Evolutionary conservation across 2,797 vertebrate species (phyloP), one percentile per base, ranked within the genome.

Genomic region (Perodicticus potto): DNA sequence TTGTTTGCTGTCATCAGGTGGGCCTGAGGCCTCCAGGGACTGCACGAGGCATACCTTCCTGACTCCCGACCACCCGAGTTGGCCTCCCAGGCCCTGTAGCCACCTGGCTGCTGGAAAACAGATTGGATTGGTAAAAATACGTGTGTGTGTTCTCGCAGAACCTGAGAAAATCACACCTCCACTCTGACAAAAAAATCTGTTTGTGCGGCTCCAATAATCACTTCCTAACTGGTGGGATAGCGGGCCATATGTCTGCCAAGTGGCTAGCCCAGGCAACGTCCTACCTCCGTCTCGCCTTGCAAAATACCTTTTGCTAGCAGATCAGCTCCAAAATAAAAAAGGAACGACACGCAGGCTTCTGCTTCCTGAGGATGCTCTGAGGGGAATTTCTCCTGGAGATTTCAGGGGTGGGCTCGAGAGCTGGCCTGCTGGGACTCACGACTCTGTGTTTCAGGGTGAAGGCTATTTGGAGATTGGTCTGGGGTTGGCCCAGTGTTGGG

Each of bases 111-210:
- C 97, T 97, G 96, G 97, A 97, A 98, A 98, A 98, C 98, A 99
- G 98, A 98, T 98, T 98, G 98, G 92, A 77, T 97, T 98, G 98
- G 98, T 98, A 98, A 98, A 98, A 98, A 98, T 98, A 98, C 4
- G 49, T 95, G 98, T 98, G 98, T 97, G 89, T 98, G 97, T 99
- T 98, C 98, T 98, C 98, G 97, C 97, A 96, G 98, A 98, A 98
- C 98, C 98, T 98, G 98, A 98, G 98, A 99, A 98, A 98, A 98
- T 99, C 97, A 97, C 98, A 98, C 98, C 98, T 99, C 98, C 97
- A 97, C 97, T 98, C 98, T 98, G 98, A 98, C 98, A 98, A 98
- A 98, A 98, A 98, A 98, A 98, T 98, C 98, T 98, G 98, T 98
- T 98, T 98, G 97, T 98, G 97, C 94, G 53, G 96, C 98, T 98